phyloP scores from a whole-genome alignment of 2,113 vertebrate genomes.

The Coturnix japonica region DNA sequence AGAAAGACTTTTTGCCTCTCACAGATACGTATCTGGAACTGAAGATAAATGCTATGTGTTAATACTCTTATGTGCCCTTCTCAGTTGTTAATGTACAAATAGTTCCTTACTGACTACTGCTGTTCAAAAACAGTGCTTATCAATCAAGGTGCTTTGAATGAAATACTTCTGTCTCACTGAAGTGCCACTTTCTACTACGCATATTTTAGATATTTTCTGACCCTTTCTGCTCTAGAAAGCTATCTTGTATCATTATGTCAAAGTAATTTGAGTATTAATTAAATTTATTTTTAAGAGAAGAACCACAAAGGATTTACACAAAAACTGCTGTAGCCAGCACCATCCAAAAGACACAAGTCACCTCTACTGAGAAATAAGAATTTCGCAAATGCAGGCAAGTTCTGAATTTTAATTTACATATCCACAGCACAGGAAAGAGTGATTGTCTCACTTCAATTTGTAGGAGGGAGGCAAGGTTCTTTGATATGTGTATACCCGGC shows the following conservation, averaged over 20 bases:
- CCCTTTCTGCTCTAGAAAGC: neutral
- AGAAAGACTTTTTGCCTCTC: neutral
- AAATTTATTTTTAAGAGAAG: neutral
- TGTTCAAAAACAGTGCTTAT: neutral
- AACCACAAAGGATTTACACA: neutral
- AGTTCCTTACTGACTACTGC: rapidly evolving
- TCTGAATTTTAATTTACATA: neutral
- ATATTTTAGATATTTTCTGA: neutral
- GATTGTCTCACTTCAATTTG: no score
- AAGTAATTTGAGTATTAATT: neutral
- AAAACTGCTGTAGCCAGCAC: neutral
- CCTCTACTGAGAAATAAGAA: neutral
- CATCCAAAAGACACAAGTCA: neutral
- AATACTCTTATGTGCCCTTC: neutral
- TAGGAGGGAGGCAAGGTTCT: no score
- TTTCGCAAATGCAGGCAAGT: neutral
- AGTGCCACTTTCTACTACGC: neutral
- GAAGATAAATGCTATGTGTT: rapidly evolving
- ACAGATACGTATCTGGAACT: rapidly evolving
- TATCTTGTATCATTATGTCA: neutral
- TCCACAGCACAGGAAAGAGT: rapidly evolving
- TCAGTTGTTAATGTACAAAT: neutral
- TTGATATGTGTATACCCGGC: no score
- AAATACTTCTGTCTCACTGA: neutral
- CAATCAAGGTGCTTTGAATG: neutral